Conservation (phyloP, 2,113 vertebrate species). For the Porphyrio hochstetteri region DNA sequence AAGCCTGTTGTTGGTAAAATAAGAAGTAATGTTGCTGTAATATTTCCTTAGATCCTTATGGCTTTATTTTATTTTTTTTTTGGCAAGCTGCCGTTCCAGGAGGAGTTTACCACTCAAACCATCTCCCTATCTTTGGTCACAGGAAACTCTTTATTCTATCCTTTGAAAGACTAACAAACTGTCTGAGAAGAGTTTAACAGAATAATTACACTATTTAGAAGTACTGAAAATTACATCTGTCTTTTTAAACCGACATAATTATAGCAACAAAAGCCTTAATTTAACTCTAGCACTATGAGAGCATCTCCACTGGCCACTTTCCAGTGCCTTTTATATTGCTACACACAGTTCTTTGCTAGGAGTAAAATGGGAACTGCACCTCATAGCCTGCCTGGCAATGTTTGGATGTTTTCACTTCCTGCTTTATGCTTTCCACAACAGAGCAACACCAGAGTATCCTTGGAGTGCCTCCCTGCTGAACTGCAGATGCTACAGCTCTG, state of each 20-base stretch:
- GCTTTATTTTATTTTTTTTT: not conserved
- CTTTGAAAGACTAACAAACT: not conserved
- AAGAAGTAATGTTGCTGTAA: not conserved
- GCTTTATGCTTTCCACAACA: not conserved
- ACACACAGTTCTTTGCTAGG: not conserved
- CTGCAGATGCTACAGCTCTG: not conserved
- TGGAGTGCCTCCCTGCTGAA: fast-evolving
- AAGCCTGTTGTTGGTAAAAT: not conserved
- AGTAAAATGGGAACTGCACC: not conserved
- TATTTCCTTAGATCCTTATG: not conserved
- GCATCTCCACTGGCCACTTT: not conserved
- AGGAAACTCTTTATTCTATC: not conserved
- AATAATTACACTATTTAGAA: not conserved
- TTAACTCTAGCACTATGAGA: not conserved
- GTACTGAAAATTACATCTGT: not conserved
- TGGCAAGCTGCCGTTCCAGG: not conserved
- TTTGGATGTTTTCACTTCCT: not conserved
- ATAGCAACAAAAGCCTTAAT: not conserved
- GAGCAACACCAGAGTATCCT: not conserved
- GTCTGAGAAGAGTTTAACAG: not conserved
- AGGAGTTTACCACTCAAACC: not conserved
- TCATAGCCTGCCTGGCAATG: not conserved
- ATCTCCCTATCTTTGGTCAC: not conserved
- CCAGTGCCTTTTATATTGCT: not conserved
- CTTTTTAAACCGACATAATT: not conserved